A percentile compares a stretch with the other conserved stretches of the same genome.
Conservation (phyloP, 1,140 invertebrate species). For the Heliconius nattereri region DNA sequence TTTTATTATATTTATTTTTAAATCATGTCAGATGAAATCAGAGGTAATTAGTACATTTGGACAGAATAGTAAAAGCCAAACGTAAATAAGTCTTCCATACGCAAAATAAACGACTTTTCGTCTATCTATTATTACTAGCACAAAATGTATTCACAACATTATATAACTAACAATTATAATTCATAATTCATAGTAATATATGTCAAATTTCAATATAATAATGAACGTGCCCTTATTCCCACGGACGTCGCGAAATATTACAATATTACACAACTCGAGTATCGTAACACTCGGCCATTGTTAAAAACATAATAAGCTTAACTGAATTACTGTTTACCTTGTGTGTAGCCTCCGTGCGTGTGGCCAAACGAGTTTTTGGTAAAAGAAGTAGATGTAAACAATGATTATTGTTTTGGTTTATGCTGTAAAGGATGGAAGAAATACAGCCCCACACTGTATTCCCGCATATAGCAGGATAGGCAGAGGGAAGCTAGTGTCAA, state of each 20-base stretch:
- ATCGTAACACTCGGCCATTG: slow-evolving; percentile 29
- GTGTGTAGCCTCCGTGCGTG: slow-evolving; percentile 19
- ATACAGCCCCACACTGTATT: background rate
- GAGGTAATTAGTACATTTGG: no score
- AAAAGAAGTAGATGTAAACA: background rate
- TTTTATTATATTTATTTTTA: no score
- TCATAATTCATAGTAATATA: background rate
- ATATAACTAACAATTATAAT: slow-evolving; percentile 4
- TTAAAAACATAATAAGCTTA: slow-evolving; percentile 29
- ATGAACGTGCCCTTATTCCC: slow-evolving; percentile 32
- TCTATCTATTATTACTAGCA: no score
- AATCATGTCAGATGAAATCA: no score
- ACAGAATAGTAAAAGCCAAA: no score
- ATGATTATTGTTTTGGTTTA: no score
- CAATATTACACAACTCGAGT: slow-evolving; percentile 16
- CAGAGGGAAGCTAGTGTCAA: background rate
- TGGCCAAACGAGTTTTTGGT: slow-evolving; percentile 3
- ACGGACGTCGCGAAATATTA: slow-evolving; percentile 33
- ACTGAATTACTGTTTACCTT: slow-evolving; percentile 17
- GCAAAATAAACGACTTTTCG: no score
- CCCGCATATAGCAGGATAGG: background rate
- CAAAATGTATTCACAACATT: no score
- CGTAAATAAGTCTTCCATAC: no score
- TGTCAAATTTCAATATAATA: slow-evolving; percentile 24
- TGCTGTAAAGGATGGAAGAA: no score